Conservation (phyloP, 2,113 vertebrate genomes). For the Barbus barbus region DNA sequence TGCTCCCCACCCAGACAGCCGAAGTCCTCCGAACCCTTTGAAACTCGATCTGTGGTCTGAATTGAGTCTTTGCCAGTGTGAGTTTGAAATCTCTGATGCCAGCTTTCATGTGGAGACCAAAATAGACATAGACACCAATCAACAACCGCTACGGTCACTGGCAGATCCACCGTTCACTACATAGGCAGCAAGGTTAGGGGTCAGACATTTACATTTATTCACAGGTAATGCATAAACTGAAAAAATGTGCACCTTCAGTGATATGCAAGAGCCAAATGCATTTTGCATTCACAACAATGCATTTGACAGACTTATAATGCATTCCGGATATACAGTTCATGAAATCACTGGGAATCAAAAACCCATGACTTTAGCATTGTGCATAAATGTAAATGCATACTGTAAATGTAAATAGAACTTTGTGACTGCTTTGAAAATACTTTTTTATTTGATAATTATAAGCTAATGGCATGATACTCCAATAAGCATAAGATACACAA, state of each 20-base stretch:
- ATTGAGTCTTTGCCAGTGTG: constrained; percentile 12
- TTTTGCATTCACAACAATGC: neutral
- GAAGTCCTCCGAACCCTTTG: constrained; percentile 24
- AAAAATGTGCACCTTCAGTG: neutral
- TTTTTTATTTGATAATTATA: neutral
- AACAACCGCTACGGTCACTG: neutral
- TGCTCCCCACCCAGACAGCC: constrained; percentile 15
- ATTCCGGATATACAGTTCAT: neutral
- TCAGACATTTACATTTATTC: neutral
- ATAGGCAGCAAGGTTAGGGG: neutral
- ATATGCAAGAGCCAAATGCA: too few species aligned
- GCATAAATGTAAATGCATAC: neutral
- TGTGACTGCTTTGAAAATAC: neutral
- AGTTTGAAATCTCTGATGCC: constrained; percentile 42
- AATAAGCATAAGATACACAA: neutral
- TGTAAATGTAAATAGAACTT: neutral
- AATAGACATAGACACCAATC: neutral
- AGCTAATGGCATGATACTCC: too few species aligned
- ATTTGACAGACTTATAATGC: neutral
- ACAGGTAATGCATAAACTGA: neutral
- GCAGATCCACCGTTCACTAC: neutral
- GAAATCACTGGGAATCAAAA: neutral
- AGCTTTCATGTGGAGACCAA: neutral
- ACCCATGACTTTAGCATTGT: neutral
- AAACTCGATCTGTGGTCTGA: constrained; percentile 44